Conservation (phyloP, 2,797 vertebrate genomes). For the Miopithecus talapoin region DNA sequence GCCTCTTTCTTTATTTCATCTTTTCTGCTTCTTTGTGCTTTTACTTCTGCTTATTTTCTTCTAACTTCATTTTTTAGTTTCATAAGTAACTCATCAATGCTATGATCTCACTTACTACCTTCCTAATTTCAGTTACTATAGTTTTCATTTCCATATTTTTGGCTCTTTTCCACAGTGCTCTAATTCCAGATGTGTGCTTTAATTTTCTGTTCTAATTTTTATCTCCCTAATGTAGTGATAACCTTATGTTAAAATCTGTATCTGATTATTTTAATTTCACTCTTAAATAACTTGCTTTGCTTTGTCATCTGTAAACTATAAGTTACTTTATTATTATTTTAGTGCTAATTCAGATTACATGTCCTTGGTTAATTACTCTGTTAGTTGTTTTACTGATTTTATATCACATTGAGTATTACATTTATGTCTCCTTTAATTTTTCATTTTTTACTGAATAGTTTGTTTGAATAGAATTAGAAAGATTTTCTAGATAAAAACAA, state of each 20-base stretch:
- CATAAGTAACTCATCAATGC: neutral
- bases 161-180: neutral
- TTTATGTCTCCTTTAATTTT: neutral
- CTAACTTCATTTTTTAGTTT: neutral
- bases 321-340: neutral
- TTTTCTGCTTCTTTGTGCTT: neutral
- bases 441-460: neutral
- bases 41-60: neutral
- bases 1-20: neutral
- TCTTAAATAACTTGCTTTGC: neutral
- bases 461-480: neutral
- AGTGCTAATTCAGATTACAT: neutral
- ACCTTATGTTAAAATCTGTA: neutral
- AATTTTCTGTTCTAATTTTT: neutral
- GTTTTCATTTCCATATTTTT: neutral
- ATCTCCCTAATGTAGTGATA: neutral
- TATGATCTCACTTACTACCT: neutral
- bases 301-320: neutral
- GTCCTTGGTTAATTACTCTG: neutral
- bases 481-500: neutral
- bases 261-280: neutral
- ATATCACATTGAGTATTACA: neutral
- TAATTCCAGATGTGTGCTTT: neutral
- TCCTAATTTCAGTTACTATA: neutral
- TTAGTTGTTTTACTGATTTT: conserved; percentile 9